These are phyloP conservation scores for Mesodorylaimus sp. DNA, from an alignment of 2,888 invertebrate genomes.

Conservation along the genomic window DNA sequence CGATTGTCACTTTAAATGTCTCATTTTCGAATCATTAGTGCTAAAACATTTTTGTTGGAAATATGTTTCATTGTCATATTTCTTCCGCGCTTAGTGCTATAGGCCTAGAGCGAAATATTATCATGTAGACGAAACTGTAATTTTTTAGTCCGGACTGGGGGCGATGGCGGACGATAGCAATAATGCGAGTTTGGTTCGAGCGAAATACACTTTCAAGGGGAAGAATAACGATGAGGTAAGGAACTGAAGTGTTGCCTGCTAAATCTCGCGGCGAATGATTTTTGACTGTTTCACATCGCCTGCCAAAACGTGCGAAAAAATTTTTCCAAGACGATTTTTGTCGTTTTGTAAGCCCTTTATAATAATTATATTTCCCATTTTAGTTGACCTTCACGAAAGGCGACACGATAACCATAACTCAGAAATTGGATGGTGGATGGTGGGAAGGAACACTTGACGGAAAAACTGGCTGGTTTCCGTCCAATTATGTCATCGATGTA, in stretches of 20 bases:
- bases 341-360: too few species aligned
- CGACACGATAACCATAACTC: constrained; percentile 86
- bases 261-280: background rate
- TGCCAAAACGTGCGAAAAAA: too few species aligned
- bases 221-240: constrained; percentile 85
- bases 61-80: too few species aligned
- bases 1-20: too few species aligned
- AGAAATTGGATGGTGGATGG: constrained; percentile 90
- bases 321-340: too few species aligned
- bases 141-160: too few species aligned
- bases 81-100: too few species aligned
- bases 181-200: constrained; percentile 45
- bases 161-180: background rate
- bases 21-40: too few species aligned
- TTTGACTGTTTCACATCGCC: too few species aligned
- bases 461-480: constrained; percentile 94
- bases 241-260: constrained; percentile 4
- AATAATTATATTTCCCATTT: constrained; percentile 13
- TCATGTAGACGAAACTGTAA: too few species aligned
- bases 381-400: constrained; percentile 82
- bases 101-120: too few species aligned
- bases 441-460: constrained; percentile 94
- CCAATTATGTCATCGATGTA: constrained; percentile 56
- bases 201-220: constrained; percentile 78
- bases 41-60: too few species aligned